Evolutionary conservation across 2,797 vertebrate genomes (phyloP).

Genomic region (Hemibagrus guttatus): DNA sequence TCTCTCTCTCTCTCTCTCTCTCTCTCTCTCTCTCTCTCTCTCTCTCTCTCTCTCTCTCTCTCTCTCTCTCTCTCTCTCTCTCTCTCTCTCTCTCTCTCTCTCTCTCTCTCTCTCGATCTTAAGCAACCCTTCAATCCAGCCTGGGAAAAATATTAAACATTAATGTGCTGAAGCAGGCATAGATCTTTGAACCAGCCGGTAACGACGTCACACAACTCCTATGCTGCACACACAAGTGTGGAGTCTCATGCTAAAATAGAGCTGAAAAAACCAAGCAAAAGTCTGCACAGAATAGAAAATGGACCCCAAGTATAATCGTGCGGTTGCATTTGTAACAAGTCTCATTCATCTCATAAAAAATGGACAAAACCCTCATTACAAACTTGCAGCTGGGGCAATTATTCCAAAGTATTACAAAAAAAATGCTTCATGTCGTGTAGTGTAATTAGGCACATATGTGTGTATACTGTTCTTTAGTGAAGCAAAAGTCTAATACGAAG

Average conservation of each 20-base stretch:
- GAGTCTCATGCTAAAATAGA: slow-evolving; percentile 39
- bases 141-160: slow-evolving; percentile 90
- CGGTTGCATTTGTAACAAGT: slow-evolving; percentile 35
- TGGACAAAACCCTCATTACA: slow-evolving; percentile 33
- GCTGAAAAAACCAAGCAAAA: slow-evolving; percentile 25
- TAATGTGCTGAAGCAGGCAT: slow-evolving; percentile 82
- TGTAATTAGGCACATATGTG: slow-evolving; percentile 41
- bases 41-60: neutral
- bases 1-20: neutral
- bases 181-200: slow-evolving; percentile 61
- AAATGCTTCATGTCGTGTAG: slow-evolving; percentile 20
- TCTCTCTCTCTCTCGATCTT: slow-evolving; percentile 74
- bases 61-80: neutral
- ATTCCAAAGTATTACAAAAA: slow-evolving; percentile 18
- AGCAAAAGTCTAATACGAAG: neutral
- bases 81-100: slow-evolving; percentile 21
- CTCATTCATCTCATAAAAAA: slow-evolving; percentile 28
- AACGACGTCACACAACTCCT: slow-evolving; percentile 46
- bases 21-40: slow-evolving; percentile 67
- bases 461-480: slow-evolving; percentile 9
- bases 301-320: slow-evolving; percentile 25
- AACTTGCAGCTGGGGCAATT: slow-evolving; percentile 20
- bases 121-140: slow-evolving; percentile 76
- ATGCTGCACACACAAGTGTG: slow-evolving; percentile 30
- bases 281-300: slow-evolving; percentile 25